Evolutionary conservation across 1,140 invertebrate genomes (phyloP), one percentile per base, ranked within the genome.

Genomic region (Belonocnema kinseyi): DNA sequence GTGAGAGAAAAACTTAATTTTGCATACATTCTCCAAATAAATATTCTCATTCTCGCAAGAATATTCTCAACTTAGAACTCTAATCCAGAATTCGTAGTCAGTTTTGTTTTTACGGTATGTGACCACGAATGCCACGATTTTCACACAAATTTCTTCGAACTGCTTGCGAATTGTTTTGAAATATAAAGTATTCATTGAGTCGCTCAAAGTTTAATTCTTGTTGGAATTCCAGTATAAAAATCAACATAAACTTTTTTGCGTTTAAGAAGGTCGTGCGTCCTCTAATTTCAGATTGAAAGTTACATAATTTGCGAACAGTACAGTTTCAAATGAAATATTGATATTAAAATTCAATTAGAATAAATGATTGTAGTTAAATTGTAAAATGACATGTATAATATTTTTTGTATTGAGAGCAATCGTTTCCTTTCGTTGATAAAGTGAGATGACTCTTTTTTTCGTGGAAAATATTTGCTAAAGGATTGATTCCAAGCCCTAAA

Each of bases 401-500:
- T 66, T 40, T 66, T 66, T 46, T 40, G 61, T 40, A 66, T 66
- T 46, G 33, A 66, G 26, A 66, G 16, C 16, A 46, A 33, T 66
- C 26, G 14, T 66, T 40, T 66, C 13, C 40, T 66, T 66, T 66
- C 33, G 19, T 21, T 58, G 13, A 17, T 58, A 17, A 58, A 17
- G 19, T 12, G 56, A 13, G 56, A 14, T 19, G 10, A 58, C 8
- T 40, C 16, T 40, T 40, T 66, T 66, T 66, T 40, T 33, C 26
- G 13, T 61, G 3, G 2, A 21, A 58, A 7, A 21, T 58, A 21
- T 80, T 33, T 58, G 26, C 26, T 74, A 50, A 26, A 72, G 72
- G 51, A 73, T 70, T 19, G 70, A 77, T 80, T 53, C 16, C 40
- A 77, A 79, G 54, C 78, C 80, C 77, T 85, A 82, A n/a, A 86